Conservation (phyloP, 1,140 invertebrate species). For the Musca vetustissima region DNA sequence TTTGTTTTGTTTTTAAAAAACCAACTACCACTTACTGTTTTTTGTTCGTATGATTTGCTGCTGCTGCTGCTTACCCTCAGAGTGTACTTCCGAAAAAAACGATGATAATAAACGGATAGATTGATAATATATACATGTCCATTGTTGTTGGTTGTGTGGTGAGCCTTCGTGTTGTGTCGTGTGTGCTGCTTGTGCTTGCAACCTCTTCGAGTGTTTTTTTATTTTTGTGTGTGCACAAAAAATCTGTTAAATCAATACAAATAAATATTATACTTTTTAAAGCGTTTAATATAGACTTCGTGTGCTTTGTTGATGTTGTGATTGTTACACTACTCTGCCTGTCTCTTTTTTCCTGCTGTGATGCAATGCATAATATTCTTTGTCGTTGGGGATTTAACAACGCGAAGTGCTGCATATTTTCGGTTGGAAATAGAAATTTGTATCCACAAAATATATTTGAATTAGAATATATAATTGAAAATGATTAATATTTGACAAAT, state of each 20-base stretch:
- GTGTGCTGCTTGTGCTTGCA: too few relatives aligned
- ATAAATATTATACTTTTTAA: not conserved
- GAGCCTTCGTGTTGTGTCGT: not conserved
- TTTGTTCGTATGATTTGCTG: not conserved
- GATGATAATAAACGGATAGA: not conserved
- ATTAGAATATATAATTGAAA: too few relatives aligned
- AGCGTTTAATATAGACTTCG: not conserved
- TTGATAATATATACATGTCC: slow-evolving; percentile 1
- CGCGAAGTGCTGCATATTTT: too few relatives aligned
- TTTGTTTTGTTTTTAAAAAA: too few relatives aligned
- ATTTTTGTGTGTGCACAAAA: not conserved
- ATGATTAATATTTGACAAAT: too few relatives aligned
- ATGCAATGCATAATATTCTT: too few relatives aligned
- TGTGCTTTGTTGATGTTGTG: not conserved
- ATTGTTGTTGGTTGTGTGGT: not conserved
- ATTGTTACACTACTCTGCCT: too few relatives aligned
- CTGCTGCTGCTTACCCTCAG: too few relatives aligned
- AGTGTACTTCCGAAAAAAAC: slow-evolving; percentile 7
- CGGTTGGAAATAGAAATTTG: too few relatives aligned
- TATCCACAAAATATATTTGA: too few relatives aligned
- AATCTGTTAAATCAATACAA: slow-evolving; percentile 1
- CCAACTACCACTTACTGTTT: not conserved
- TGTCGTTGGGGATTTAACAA: too few relatives aligned
- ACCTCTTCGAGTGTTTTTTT: not conserved
- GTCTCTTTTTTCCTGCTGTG: too few relatives aligned